phyloP scores from a whole-genome alignment of 2,888 invertebrate species.

The Drosophila gaucha region DNA sequence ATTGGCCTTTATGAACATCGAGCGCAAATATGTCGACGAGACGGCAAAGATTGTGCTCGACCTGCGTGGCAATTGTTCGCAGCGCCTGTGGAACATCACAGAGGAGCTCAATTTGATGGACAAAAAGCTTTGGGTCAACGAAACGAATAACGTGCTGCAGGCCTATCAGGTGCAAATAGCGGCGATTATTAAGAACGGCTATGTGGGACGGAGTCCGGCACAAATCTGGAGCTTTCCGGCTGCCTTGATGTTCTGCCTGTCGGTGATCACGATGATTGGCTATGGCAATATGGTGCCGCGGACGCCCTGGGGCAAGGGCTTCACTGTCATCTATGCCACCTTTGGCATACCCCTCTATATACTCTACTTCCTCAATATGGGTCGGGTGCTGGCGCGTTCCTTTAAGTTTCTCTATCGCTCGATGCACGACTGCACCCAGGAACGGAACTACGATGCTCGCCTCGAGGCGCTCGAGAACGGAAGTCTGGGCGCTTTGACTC shows the following conservation, averaged over 20 bases:
- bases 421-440: slow-evolving; percentile 90
- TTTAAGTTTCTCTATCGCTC: slow-evolving; percentile 93
- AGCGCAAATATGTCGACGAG: slow-evolving; percentile 87
- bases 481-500: slow-evolving; percentile 56
- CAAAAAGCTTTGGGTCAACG: slow-evolving; percentile 87
- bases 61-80: slow-evolving; percentile 87
- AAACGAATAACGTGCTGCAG: slow-evolving; percentile 87
- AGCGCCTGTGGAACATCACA: slow-evolving; percentile 89
- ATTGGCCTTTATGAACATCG: slow-evolving; percentile 91
- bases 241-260: slow-evolving; percentile 94
- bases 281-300: slow-evolving; percentile 94
- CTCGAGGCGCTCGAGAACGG: slow-evolving; percentile 79
- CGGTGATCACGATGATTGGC: slow-evolving; percentile 96
- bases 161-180: slow-evolving; percentile 90
- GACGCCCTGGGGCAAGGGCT: slow-evolving; percentile 92
- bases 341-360: slow-evolving; percentile 95
- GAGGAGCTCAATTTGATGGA: slow-evolving; percentile 89
- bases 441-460: slow-evolving; percentile 70
- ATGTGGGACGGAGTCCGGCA: slow-evolving; percentile 88
- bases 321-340: slow-evolving; percentile 93
- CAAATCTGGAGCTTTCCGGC: slow-evolving; percentile 95
- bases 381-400: slow-evolving; percentile 92
- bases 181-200: slow-evolving; percentile 88
- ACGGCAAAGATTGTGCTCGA: slow-evolving; percentile 86
- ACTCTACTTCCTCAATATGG: slow-evolving; percentile 95